A percentile compares a stretch with the other conserved stretches of the same genome.
Conservation (phyloP, 2,888 invertebrate genomes). For the Omphaloscelis lunosa region DNA sequence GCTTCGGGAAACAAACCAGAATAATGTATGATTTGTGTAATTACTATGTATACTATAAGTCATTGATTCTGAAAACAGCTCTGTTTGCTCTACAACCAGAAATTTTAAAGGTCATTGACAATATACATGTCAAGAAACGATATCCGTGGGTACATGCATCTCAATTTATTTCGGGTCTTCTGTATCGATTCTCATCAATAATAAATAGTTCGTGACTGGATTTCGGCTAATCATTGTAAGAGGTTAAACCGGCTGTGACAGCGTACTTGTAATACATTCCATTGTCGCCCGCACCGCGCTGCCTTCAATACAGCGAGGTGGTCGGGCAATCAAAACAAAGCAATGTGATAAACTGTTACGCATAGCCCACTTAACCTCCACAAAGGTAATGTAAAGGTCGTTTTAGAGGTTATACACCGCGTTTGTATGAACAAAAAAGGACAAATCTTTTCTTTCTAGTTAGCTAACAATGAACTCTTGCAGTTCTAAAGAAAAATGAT, state of each 20-base stretch:
- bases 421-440: conserved; percentile 24
- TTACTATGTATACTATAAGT: conserved; percentile 43
- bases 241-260: conserved; percentile 76
- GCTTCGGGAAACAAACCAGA: conserved; percentile 65
- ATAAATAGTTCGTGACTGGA: conserved; percentile 76
- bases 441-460: conserved; percentile 37
- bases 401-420: conserved; percentile 50
- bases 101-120: conserved; percentile 60
- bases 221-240: conserved; percentile 78
- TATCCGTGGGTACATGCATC: conserved; percentile 48
- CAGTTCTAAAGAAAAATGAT: conserved; percentile 50
- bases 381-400: conserved; percentile 41
- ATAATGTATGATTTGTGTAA: conserved; percentile 66
- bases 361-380: conserved; percentile 51
- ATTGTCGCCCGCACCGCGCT: conserved; percentile 64
- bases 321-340: conserved; percentile 70
- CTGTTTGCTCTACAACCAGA: conserved; percentile 62
- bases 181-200: conserved; percentile 72
- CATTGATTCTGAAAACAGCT: conserved; percentile 62
- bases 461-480: conserved; percentile 42
- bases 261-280: conserved; percentile 74
- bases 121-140: conserved; percentile 49
- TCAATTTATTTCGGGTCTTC: conserved; percentile 46
- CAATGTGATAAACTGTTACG: conserved; percentile 59
- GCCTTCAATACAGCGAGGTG: conserved; percentile 62